Evolutionary conservation across 2,113 vertebrate species (phyloP).

Genomic region (Hyperoodon ampullatus): DNA sequence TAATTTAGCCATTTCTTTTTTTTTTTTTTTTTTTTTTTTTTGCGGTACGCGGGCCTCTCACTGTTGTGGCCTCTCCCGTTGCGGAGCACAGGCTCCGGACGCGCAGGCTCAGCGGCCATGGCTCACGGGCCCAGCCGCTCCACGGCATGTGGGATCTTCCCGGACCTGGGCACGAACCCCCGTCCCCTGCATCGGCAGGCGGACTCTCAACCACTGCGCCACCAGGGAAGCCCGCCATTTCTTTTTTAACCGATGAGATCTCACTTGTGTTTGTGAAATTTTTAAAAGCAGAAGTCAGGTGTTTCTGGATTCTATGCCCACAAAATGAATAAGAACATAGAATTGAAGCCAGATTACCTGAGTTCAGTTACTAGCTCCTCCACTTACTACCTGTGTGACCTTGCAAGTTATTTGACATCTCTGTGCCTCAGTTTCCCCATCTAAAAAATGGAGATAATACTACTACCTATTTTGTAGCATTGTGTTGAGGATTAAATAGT

Average conservation of each 20-base stretch:
- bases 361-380: neutral
- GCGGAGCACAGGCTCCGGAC: too few relatives aligned
- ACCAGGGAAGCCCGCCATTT: too few relatives aligned
- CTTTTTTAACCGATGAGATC: constrained; percentile 29
- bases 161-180: too few relatives aligned
- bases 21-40: constrained; percentile 32
- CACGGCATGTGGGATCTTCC: too few relatives aligned
- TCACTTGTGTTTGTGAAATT: neutral
- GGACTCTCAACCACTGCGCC: too few relatives aligned
- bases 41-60: too few relatives aligned
- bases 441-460: constrained; percentile 29
- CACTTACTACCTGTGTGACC: neutral
- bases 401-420: constrained; percentile 22
- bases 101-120: too few relatives aligned
- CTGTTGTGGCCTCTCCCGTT: too few relatives aligned
- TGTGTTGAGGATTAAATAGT: neutral
- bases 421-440: neutral
- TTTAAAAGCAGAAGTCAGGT: neutral
- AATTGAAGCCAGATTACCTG: constrained; percentile 11
- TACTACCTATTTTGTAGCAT: neutral
- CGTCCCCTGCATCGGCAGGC: too few relatives aligned
- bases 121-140: too few relatives aligned
- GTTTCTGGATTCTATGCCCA: neutral
- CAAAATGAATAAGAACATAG: neutral
- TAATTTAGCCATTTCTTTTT: constrained; percentile 29